Evolutionary conservation across 2,888 invertebrate species (phyloP).

Genomic region (Cataglyphis altisquamis): DNA sequence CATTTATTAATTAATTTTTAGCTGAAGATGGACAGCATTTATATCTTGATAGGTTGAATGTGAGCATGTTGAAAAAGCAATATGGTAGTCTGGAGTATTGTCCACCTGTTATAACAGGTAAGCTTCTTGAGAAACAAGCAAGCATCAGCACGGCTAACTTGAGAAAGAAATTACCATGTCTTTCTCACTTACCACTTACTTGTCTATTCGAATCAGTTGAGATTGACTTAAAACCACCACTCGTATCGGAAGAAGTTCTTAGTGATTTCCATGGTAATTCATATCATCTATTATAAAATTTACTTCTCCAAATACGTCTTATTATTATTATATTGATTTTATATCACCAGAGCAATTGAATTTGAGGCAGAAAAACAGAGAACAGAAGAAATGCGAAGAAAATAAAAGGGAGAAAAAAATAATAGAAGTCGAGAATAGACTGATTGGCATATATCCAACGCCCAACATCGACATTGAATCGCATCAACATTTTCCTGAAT

Average conservation of each 20-base stretch:
- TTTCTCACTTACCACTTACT: constrained; percentile 95
- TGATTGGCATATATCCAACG: constrained; percentile 90
- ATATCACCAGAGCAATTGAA: constrained; percentile 90
- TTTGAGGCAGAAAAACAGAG: constrained; percentile 90
- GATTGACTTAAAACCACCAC: constrained; percentile 92
- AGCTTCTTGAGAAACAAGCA: constrained; percentile 95
- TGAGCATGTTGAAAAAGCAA: constrained; percentile 94
- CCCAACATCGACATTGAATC: constrained; percentile 89
- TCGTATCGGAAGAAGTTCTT: constrained; percentile 90
- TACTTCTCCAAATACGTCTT: not conserved
- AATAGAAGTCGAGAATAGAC: constrained; percentile 90
- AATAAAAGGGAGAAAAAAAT: constrained; percentile 93
- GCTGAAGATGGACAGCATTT: constrained; percentile 97
- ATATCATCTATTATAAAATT: not conserved
- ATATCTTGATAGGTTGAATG: constrained; percentile 96
- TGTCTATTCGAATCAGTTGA: constrained; percentile 97
- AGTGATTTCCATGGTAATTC: constrained; percentile 90
- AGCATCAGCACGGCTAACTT: constrained; percentile 94
- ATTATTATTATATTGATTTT: not conserved
- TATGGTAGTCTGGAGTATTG: constrained; percentile 94
- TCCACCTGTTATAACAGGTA: constrained; percentile 91
- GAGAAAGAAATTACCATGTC: constrained; percentile 91
- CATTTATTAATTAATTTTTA: constrained; percentile 84
- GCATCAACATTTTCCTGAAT: constrained; percentile 88
- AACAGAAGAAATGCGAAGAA: constrained; percentile 92